Conservation (phyloP, 1,140 invertebrate genomes). For the Daktulosphaira vitifoliae region DNA sequence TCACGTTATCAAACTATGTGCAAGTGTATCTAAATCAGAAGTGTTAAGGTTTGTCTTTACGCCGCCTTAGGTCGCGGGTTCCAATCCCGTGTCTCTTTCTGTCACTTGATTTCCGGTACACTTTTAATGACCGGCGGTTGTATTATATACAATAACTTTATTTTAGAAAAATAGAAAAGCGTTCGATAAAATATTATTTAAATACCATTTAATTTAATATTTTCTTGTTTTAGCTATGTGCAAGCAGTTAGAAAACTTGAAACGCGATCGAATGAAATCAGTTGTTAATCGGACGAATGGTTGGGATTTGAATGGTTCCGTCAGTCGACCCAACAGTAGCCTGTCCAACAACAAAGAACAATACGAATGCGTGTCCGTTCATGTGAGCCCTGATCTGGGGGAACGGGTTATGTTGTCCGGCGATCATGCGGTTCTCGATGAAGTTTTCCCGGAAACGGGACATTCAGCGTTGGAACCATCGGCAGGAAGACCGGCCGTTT, state of each 20-base stretch:
- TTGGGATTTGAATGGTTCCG: slow-evolving; percentile 11
- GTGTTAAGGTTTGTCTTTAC: too few species aligned
- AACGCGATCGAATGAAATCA: slow-evolving; percentile 40
- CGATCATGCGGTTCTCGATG: slow-evolving; percentile 66
- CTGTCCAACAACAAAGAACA: slow-evolving; percentile 44
- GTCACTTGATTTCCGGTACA: too few species aligned
- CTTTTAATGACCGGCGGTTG: too few species aligned
- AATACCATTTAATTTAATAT: too few species aligned
- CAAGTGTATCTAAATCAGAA: too few species aligned
- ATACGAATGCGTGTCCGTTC: slow-evolving; percentile 76
- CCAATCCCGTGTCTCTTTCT: too few species aligned
- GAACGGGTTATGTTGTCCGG: slow-evolving; percentile 79
- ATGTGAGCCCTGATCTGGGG: slow-evolving; percentile 79
- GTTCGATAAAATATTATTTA: too few species aligned
- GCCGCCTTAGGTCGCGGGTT: too few species aligned
- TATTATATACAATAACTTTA: too few species aligned
- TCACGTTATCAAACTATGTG: too few species aligned
- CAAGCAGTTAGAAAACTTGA: slow-evolving; percentile 64
- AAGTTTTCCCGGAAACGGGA: slow-evolving; percentile 78
- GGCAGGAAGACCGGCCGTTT: slow-evolving; percentile 67
- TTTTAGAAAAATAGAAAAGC: too few species aligned
- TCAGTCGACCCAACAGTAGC: slow-evolving; percentile 39
- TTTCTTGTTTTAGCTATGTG: slow-evolving; percentile 56
- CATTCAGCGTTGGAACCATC: slow-evolving; percentile 75
- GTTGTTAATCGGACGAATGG: not conserved